phyloP scores from a whole-genome alignment of 1,140 invertebrate species.

The Drosophila sulfurigaster region DNA sequence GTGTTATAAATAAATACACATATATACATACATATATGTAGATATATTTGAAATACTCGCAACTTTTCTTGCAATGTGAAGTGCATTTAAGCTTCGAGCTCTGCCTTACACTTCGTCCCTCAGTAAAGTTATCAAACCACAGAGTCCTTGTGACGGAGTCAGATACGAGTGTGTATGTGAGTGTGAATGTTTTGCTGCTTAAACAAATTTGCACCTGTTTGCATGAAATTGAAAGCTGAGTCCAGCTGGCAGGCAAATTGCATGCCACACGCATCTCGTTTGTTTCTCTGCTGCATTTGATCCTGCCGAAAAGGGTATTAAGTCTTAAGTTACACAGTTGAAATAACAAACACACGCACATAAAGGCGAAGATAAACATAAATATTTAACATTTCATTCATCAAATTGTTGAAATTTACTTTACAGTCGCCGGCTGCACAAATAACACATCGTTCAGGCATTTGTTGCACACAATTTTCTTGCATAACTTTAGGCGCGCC shows the following conservation, averaged over 20 bases:
- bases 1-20: constrained; percentile 34
- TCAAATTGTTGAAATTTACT: constrained; percentile 63
- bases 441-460: constrained; percentile 39
- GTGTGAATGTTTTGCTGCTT: constrained; percentile 17
- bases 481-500: constrained; percentile 42
- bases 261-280: constrained; percentile 37
- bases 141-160: neutral
- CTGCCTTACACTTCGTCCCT: constrained; percentile 21
- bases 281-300: constrained; percentile 46
- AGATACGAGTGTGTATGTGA: neutral
- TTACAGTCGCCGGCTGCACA: constrained; percentile 28
- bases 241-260: constrained; percentile 24
- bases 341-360: neutral
- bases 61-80: constrained; percentile 69
- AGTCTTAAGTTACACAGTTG: constrained; percentile 16
- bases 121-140: constrained; percentile 64
- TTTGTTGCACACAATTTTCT: constrained; percentile 34
- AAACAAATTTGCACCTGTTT: constrained; percentile 75
- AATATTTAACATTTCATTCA: constrained; percentile 72
- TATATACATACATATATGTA: no score
- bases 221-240: constrained; percentile 67
- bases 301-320: constrained; percentile 18
- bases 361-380: constrained; percentile 50
- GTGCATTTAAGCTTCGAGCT: constrained; percentile 73
- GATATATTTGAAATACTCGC: constrained; percentile 45